Evolutionary conservation across 92 coral and sea anemone genomes (phyloP), one percentile per base, ranked within the genome.

Genomic region (Muricea muricata): DNA sequence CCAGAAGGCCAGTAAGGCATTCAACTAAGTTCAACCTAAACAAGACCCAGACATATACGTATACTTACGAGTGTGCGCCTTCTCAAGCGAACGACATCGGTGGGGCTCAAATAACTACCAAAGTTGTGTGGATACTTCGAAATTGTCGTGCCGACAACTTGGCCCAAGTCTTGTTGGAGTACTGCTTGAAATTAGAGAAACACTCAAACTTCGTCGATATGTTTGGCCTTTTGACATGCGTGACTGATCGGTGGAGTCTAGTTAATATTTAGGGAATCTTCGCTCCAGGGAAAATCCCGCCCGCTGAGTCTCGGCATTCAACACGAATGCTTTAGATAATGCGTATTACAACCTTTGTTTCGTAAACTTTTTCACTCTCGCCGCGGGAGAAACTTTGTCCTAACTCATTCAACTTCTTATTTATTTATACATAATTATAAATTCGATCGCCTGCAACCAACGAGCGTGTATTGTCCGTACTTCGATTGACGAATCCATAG

Each of bases 201-300:
- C 54, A 56, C 52, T 37, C 34, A 24, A 4, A 58, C 67, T 67
- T 78, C 26, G 32, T 52, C 20, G 54, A 75, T 47, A 56, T 78
- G 83, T 78, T 78, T 78, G 83, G 24, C 83, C 50, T 58, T 54
- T 57, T 78, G 83, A 56, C 83, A 78, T 78, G 83, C 83, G 83
- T 78, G 70, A 78, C 83, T 57, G 83, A 15, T 34, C 55, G 66
- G 25, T 6, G n/a, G 2, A 39, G 13, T 14, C 31, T 56, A 33
- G 83, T 78, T 78, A 78, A 78, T 78, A 78, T 78, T 78, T 78
- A 78, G 30, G 83, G 31, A 78, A 21, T 28, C n/a, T 9, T 6
- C 52, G 23, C 70, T 78, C 83, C 52, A 65, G 83, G 83, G 83
- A 78, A 78, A 78, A 52, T 24, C 71, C 83, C 83, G 32, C 70